Evolutionary conservation across 1,140 invertebrate species (phyloP).

Genomic region (Pristionchus pacificus): DNA sequence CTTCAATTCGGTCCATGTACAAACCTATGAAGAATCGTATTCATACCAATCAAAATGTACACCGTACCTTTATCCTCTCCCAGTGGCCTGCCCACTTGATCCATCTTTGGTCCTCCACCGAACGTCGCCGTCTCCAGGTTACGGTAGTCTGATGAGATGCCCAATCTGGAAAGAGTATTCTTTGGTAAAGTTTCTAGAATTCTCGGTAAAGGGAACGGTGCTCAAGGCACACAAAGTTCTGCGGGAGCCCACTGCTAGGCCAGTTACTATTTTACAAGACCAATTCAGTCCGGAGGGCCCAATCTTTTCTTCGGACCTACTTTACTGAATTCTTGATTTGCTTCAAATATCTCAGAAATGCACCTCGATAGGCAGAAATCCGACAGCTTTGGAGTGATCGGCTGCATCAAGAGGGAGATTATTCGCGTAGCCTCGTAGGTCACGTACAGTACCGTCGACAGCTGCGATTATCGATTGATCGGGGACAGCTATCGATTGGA

Average conservation of each 20-base stretch:
- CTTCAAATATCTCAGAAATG: neutral
- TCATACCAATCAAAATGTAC: neutral
- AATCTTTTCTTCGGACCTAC: neutral
- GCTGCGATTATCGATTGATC: conserved; percentile 58
- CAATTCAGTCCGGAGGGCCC: too few species aligned
- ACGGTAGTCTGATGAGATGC: conserved; percentile 4
- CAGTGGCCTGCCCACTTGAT: neutral
- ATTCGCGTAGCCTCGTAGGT: conserved; percentile 78
- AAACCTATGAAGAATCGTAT: neutral
- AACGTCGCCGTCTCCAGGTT: conserved; percentile 11
- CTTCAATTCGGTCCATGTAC: neutral
- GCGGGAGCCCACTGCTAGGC: neutral
- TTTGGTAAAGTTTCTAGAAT: conserved; percentile 9
- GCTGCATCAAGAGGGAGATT: conserved; percentile 73
- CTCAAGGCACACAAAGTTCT: too few species aligned
- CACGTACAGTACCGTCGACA: conserved; percentile 74
- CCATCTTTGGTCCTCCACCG: conserved; percentile 6
- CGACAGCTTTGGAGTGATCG: conserved; percentile 71
- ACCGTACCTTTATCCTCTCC: conserved; percentile 21
- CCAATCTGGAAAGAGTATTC: conserved; percentile 16
- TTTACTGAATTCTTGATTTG: too few species aligned
- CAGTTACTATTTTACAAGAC: too few species aligned
- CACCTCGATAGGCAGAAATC: conserved; percentile 25
- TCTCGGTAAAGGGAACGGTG: neutral
- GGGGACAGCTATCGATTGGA: conserved; percentile 4